These are phyloP conservation scores for Dysmachus trigonus DNA, from an alignment of 2,888 invertebrate species.

Conservation along the genomic window DNA sequence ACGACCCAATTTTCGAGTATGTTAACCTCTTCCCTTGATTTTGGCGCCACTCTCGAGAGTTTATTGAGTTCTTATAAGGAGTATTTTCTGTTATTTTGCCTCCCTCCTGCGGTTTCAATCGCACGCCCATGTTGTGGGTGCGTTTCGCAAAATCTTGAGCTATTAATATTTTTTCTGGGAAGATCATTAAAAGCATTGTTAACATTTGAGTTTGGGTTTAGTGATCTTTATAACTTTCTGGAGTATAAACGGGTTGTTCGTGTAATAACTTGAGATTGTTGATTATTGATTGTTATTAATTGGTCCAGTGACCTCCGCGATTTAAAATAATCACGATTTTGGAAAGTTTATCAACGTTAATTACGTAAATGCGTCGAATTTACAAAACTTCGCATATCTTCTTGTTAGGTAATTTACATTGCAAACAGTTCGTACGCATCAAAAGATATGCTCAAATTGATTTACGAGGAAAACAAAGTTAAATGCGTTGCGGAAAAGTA, in stretches of 20 bases:
- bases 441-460: no score
- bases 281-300: neutral
- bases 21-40: neutral
- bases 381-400: neutral
- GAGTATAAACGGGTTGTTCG: neutral
- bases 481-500: no score
- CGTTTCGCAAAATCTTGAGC: neutral
- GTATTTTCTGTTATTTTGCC: neutral
- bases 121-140: neutral
- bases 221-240: neutral
- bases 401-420: no score
- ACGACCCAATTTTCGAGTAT: constrained; percentile 30
- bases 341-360: neutral
- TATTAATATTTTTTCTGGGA: neutral
- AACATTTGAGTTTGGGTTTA: neutral
- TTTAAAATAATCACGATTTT: neutral
- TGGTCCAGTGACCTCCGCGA: no score
- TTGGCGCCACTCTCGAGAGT: neutral
- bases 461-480: no score
- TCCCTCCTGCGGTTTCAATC: neutral
- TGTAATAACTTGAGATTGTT: neutral
- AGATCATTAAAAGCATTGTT: neutral
- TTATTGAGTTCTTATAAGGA: neutral
- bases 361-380: neutral
- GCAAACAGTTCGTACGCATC: no score